Percentiles rank a stretch among this genome's conserved stretches.
Conservation (phyloP, 1,140 invertebrate genomes). For the Drosophila obscura region DNA sequence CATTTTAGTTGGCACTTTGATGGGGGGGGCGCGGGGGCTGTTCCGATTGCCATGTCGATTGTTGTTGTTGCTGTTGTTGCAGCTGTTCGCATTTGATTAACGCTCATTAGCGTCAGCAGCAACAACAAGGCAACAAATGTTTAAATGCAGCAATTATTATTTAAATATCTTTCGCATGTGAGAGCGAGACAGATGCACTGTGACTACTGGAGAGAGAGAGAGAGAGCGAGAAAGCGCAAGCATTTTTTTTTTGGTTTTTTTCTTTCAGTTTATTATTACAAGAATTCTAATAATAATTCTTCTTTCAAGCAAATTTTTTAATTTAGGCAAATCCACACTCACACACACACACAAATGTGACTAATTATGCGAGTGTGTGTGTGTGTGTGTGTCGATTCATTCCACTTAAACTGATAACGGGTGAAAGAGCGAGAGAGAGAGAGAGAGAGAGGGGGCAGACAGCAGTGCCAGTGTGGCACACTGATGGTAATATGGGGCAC, state of each 20-base stretch:
- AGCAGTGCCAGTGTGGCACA: constrained; percentile 11
- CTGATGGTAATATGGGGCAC: constrained; percentile 1
- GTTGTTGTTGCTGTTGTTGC: constrained; percentile 33
- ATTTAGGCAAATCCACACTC: constrained; percentile 36
- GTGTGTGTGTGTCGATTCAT: neutral
- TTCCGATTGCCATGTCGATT: constrained; percentile 45
- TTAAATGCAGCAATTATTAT: constrained; percentile 50
- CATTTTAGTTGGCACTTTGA: constrained; percentile 32
- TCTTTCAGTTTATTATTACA: constrained; percentile 10
- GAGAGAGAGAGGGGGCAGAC: neutral
- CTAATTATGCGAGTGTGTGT: too few species aligned
- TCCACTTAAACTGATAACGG: constrained; percentile 38
- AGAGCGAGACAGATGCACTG: constrained; percentile 13
- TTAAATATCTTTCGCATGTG: constrained; percentile 49
- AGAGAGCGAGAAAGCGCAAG: neutral
- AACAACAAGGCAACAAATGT: constrained; percentile 25
- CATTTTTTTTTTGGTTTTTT: neutral
- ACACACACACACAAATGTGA: neutral
- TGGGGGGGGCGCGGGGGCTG: neutral
- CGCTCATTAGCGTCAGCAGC: constrained; percentile 61
- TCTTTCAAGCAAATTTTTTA: constrained; percentile 43
- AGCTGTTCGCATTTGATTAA: constrained; percentile 63
- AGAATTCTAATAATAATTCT: constrained; percentile 67
- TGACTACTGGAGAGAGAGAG: constrained; percentile 1
- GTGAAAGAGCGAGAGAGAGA: neutral